Evolutionary conservation across 2,888 invertebrate genomes (phyloP).

Genomic region (Troides oblongomaculatus): DNA sequence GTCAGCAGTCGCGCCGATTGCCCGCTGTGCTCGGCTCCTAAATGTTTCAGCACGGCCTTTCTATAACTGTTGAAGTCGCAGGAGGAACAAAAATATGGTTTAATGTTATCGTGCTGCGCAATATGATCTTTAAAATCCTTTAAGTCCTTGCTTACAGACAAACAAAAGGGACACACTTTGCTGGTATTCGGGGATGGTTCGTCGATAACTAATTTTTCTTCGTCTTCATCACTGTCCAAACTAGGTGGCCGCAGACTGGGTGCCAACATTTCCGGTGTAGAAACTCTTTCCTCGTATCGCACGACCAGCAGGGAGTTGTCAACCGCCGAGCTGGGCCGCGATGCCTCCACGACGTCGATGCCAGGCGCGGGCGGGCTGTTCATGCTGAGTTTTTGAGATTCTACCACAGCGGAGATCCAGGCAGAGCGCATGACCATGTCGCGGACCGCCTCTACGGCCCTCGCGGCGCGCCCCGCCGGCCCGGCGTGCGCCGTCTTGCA

Average conservation of each 20-base stretch:
- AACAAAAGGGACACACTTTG: constrained; percentile 56
- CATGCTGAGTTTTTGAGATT: constrained; percentile 49
- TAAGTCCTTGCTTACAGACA: constrained; percentile 36
- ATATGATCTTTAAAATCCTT: constrained; percentile 60
- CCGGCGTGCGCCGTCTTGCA: constrained; percentile 52
- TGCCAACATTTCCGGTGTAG: constrained; percentile 46
- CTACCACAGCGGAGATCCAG: constrained; percentile 53
- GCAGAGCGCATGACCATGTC: constrained; percentile 49
- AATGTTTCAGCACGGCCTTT: constrained; percentile 51
- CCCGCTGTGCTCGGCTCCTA: constrained; percentile 48
- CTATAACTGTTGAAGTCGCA: constrained; percentile 57
- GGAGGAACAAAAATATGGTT: constrained; percentile 63
- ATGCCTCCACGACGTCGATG: neutral
- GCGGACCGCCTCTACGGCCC: constrained; percentile 54
- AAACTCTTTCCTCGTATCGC: constrained; percentile 56
- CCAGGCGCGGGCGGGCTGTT: neutral
- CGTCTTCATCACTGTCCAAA: constrained; percentile 50
- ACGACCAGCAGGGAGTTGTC: constrained; percentile 65
- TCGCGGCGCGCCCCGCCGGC: constrained; percentile 46
- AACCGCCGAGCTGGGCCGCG: constrained; percentile 4
- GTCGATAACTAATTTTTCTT: constrained; percentile 52
- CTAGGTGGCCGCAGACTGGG: constrained; percentile 28
- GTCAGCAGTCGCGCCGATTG: constrained; percentile 32
- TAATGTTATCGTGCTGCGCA: constrained; percentile 67
- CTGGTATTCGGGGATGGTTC: constrained; percentile 38